Evolutionary conservation across 2,797 vertebrate species (phyloP).

Genomic region (Clarias fuscus): DNA sequence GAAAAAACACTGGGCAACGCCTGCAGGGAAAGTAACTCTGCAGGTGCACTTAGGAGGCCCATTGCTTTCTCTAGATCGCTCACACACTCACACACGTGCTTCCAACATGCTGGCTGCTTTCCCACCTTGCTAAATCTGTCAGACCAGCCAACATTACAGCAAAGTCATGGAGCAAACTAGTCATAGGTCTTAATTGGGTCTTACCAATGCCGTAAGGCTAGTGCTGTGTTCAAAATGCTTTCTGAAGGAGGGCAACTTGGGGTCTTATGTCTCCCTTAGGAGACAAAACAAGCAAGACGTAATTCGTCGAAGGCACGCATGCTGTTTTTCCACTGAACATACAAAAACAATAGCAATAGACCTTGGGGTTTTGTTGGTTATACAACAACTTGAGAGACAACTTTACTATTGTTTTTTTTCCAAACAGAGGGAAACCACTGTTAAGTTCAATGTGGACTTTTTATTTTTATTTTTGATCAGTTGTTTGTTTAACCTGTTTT

Average conservation of each 20-base stretch:
- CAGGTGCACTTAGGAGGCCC: conserved; percentile 31
- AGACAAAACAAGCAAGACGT: conserved; percentile 50
- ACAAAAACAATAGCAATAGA: conserved; percentile 5
- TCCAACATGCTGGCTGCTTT: conserved; percentile 18
- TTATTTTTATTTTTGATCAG: neutral
- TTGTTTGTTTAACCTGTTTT: neutral
- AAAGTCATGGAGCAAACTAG: conserved; percentile 26
- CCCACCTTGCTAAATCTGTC: conserved; percentile 19
- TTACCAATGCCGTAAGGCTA: conserved; percentile 64
- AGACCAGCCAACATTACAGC: conserved; percentile 30
- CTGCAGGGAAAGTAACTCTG: conserved; percentile 40
- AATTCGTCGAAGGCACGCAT: neutral
- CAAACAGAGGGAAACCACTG: neutral
- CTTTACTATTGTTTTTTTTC: neutral
- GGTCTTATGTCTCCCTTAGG: conserved; percentile 55
- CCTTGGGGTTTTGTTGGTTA: neutral
- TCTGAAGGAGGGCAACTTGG: conserved; percentile 64
- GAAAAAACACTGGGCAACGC: conserved; percentile 42
- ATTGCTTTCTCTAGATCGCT: conserved; percentile 16
- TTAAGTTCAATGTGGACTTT: too few species aligned
- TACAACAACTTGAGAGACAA: neutral
- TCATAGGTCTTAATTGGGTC: conserved; percentile 70
- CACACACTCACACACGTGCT: conserved; percentile 12
- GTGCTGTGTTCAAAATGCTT: conserved; percentile 66
- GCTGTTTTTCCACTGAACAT: conserved; percentile 2